Evolutionary conservation across 2,113 vertebrate species (phyloP), one percentile per base, ranked within the genome.

Genomic region (Dissostichus mawsoni): DNA sequence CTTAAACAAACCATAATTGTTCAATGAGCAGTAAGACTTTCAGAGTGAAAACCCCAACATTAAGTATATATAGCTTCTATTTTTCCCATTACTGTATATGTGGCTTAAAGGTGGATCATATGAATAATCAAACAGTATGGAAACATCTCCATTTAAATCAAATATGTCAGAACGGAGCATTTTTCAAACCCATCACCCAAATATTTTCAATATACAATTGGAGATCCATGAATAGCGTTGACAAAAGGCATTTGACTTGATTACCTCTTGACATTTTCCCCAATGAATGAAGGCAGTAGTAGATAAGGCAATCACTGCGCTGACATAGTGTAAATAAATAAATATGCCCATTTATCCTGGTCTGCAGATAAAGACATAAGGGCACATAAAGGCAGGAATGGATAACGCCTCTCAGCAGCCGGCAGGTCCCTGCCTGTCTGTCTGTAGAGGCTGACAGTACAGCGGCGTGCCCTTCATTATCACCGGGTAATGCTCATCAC

Each of bases 391-490:
- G 25, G 76, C 85, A 82, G 90, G 86, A 92, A 90, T 92, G 85
- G 88, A 68, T 73, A 58, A 20, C 51, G 74, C 67, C 81, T 87
- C 72, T 72, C 73, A 64, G 65, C 80, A 84, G 75, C 84, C 58
- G 13, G 69, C 66, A 41, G 58, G 67, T 59, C 85, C 64, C 74
- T 74, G 76, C 16, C 87, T 83, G 88, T 71, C 91, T 71, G 87
- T 80, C 87, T 87, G 73, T 59, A 65, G 62, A 58, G 72, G 65
- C 90, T 91, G 89, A 93, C 90, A 89, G 85, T 91, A 89, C 90
- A 87, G 89, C 83, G 72, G 84, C 77, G 69, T 93, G 92, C 90
- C 93, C 93, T 93, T 94, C 92, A 93, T 95, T 94, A 94, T 93
- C 92, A 91, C 81, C 67, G 45, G 86, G 91, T 93, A 93, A 94